phyloP scores from a whole-genome alignment of 2,888 invertebrate species.

The Zelleria hepariella region DNA sequence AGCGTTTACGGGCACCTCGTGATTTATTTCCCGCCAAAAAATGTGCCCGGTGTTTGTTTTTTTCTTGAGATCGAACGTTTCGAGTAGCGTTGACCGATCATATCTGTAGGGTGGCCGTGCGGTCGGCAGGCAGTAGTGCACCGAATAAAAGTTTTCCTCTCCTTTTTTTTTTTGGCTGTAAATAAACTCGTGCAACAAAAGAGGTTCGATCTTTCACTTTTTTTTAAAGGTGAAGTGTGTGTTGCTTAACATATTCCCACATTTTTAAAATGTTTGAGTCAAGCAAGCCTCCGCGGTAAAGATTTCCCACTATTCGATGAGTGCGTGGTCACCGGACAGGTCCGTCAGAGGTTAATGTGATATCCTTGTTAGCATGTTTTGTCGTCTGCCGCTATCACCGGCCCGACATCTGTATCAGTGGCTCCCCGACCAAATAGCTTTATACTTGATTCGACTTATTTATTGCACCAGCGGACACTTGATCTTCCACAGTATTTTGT shows the following conservation, averaged over 20 bases:
- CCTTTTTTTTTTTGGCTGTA: conserved; percentile 30
- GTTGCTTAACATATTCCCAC: no score
- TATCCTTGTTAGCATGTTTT: conserved; percentile 61
- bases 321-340: not conserved
- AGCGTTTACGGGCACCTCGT: conserved; percentile 47
- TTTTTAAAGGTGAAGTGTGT: no score
- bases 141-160: conserved; percentile 51
- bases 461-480: conserved; percentile 44
- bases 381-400: conserved; percentile 55
- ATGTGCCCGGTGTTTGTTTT: conserved; percentile 53
- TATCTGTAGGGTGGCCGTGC: conserved; percentile 54
- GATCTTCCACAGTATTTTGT: conserved; percentile 18
- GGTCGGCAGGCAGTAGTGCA: conserved; percentile 52
- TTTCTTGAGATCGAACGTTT: conserved; percentile 56
- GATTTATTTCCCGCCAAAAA: conserved; percentile 71
- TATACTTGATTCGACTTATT: conserved; percentile 46
- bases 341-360: conserved; percentile 50
- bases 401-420: conserved; percentile 66
- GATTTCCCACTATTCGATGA: not conserved
- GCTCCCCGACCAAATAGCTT: conserved; percentile 56
- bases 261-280: no score
- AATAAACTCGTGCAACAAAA: not conserved
- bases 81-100: conserved; percentile 66
- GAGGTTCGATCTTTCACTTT: not conserved
- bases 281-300: not conserved